Evolutionary conservation across 2,888 invertebrate genomes (phyloP).

Genomic region (Himalopsyche kuldschensis): DNA sequence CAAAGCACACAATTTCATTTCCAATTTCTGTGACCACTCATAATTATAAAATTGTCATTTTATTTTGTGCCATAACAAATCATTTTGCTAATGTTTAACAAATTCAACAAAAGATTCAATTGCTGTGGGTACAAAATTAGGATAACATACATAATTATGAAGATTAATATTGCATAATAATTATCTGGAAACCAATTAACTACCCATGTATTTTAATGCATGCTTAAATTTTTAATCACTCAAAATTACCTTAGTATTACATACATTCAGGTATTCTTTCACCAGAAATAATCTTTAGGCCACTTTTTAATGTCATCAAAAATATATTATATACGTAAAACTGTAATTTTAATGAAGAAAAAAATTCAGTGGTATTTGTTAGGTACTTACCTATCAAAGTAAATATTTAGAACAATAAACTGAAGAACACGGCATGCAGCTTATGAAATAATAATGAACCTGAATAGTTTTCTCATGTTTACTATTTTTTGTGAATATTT

Average conservation of each 20-base stretch:
- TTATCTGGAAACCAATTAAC: no score
- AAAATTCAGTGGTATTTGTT: background rate
- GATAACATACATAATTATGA: no score
- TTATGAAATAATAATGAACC: background rate
- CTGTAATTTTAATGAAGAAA: background rate
- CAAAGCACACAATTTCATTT: background rate
- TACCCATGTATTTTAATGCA: no score
- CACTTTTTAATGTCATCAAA: background rate
- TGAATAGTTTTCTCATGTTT: background rate
- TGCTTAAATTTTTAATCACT: no score
- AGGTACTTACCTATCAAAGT: background rate
- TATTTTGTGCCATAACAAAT: background rate
- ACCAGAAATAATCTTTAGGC: no score
- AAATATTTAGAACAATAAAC: background rate
- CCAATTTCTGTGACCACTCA: background rate
- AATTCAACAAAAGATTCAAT: no score
- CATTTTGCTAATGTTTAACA: background rate
- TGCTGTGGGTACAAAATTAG: no score
- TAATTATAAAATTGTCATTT: background rate
- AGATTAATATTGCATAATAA: no score
- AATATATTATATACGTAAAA: background rate
- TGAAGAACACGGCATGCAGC: background rate
- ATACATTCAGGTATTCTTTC: no score
- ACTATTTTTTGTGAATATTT: slow-evolving; percentile 21
- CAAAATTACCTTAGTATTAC: no score